Evolutionary conservation across 2,888 invertebrate genomes (phyloP).

Genomic region (Marasmarcha lunaedactyla): DNA sequence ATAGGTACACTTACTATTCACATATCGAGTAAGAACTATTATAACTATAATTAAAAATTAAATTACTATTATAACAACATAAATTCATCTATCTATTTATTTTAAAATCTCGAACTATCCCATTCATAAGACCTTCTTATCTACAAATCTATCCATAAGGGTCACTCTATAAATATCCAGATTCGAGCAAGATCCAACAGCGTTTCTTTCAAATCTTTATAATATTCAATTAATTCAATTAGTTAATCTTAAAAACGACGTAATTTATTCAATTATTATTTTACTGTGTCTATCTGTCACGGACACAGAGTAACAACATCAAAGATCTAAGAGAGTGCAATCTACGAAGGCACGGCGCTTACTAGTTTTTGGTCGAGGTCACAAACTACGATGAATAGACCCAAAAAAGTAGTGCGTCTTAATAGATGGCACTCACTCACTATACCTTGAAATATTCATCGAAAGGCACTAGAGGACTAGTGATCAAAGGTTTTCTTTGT

Average conservation of each 20-base stretch:
- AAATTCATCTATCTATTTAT: conserved; percentile 51
- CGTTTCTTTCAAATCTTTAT: conserved; percentile 23
- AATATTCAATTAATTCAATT: too few species aligned
- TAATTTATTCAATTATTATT: not conserved
- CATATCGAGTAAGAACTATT: conserved; percentile 21
- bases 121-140: conserved; percentile 48
- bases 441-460: too few species aligned
- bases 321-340: too few species aligned
- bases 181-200: conserved; percentile 12
- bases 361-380: too few species aligned
- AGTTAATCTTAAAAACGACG: not conserved
- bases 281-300: conserved; percentile 40
- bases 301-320: conserved; percentile 50
- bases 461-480: conserved; percentile 62
- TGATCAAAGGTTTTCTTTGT: conserved; percentile 18
- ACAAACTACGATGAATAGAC: too few species aligned
- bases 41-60: conserved; percentile 31
- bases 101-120: conserved; percentile 29
- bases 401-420: conserved; percentile 7
- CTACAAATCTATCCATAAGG: conserved; percentile 24
- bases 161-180: conserved; percentile 19
- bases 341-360: too few species aligned
- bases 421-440: not conserved
- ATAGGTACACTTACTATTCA: conserved; percentile 19
- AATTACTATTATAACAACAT: conserved; percentile 49